Evolutionary conservation across 2,113 vertebrate species (phyloP).

Genomic region (Austrofundulus limnaeus): DNA sequence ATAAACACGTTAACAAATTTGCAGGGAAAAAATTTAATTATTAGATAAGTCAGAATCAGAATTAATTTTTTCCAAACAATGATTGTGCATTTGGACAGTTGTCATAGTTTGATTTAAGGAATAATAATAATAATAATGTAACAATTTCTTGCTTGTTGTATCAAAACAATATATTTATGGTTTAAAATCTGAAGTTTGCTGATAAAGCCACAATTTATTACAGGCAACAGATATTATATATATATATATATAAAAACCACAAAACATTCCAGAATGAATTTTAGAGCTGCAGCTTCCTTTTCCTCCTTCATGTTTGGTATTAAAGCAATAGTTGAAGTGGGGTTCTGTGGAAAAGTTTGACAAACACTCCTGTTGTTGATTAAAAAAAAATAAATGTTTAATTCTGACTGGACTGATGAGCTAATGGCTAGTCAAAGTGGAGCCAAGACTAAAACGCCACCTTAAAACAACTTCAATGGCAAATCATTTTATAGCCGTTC

Average conservation of each 20-base stretch:
- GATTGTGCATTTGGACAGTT: constrained; percentile 7
- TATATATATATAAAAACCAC: background rate
- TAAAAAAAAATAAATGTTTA: no score
- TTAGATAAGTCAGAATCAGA: background rate
- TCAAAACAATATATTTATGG: no score
- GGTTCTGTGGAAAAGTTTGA: background rate
- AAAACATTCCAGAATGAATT: background rate
- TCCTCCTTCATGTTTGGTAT: background rate
- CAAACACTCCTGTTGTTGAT: background rate
- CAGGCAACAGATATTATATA: background rate
- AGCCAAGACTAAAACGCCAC: no score
- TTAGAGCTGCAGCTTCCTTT: background rate
- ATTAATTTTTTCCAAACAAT: background rate
- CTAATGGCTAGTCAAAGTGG: no score
- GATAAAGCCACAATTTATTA: background rate
- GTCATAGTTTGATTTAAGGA: constrained; percentile 32
- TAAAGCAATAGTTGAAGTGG: background rate
- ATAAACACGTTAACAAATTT: no score
- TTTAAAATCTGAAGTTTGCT: constrained; percentile 7
- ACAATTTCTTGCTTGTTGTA: constrained; percentile 2
- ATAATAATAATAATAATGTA: constrained; percentile 20
- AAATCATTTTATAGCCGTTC: no score
- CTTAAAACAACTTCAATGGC: no score
- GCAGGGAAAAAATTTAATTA: no score
- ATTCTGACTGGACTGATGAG: no score